A percentile compares a stretch with the other conserved stretches of the same genome.
Evolutionary conservation across 2,113 vertebrate genomes (phyloP).

Genomic region (Phrynosoma platyrhinos): DNA sequence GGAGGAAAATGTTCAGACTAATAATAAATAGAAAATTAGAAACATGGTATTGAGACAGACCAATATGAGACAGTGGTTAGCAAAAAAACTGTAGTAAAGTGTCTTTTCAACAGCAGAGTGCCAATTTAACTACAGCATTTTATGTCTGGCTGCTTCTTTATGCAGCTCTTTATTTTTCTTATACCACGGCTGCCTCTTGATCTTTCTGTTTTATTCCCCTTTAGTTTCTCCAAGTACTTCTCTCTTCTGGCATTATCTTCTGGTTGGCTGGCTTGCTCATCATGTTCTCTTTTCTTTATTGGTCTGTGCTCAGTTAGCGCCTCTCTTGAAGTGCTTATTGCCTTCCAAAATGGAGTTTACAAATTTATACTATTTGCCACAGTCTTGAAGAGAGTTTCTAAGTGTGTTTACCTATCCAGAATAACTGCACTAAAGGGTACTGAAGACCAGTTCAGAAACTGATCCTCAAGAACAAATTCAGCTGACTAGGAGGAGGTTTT

Average conservation of each 20-base stretch:
- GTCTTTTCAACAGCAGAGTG: constrained; percentile 6
- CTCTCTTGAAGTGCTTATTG: constrained; percentile 32
- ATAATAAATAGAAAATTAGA: neutral
- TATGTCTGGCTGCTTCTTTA: constrained; percentile 31
- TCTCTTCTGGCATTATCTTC: constrained; percentile 32
- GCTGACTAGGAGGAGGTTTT: neutral
- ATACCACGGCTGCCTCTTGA: neutral
- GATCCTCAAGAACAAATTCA: neutral
- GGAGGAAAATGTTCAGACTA: neutral
- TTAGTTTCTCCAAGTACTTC: constrained; percentile 8
- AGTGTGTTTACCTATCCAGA: neutral
- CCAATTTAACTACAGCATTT: constrained; percentile 47
- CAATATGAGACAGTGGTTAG: neutral
- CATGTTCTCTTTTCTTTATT: neutral
- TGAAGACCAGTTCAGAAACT: neutral
- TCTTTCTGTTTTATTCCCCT: neutral
- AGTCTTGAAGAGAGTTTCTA: constrained; percentile 21
- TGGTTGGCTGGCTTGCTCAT: neutral
- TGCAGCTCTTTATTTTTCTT: constrained; percentile 17
- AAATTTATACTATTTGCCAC: neutral
- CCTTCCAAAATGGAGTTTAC: constrained; percentile 46
- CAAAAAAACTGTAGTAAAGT: constrained; percentile 9
- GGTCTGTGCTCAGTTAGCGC: neutral
- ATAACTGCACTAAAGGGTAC: neutral
- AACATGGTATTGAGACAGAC: neutral